A percentile compares a stretch with the other conserved stretches of the same genome.
Conservation (phyloP, 2,888 invertebrate genomes). For the Augiades crinisus region DNA sequence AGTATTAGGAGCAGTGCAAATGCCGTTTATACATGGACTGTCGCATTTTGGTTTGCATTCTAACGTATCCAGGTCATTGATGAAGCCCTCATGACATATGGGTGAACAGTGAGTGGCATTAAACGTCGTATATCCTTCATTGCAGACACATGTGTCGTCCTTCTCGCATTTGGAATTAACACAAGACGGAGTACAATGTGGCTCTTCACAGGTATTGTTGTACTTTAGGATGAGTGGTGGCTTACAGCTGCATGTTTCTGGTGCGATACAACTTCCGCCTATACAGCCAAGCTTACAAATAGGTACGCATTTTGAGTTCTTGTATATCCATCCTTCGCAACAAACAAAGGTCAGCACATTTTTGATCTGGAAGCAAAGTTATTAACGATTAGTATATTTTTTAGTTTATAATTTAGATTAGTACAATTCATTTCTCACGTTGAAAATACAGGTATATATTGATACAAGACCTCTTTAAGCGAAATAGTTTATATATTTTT, state of each 20-base stretch:
- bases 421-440: too few species aligned
- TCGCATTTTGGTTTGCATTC: conserved; percentile 14
- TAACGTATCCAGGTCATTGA: conserved; percentile 33
- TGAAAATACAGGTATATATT: too few species aligned
- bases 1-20: conserved; percentile 38
- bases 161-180: conserved; percentile 45
- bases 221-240: conserved; percentile 37
- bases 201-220: conserved; percentile 36
- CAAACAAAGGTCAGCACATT: too few species aligned
- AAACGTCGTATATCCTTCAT: conserved; percentile 38
- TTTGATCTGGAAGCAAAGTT: too few species aligned
- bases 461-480: too few species aligned
- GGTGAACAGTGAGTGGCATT: conserved; percentile 31
- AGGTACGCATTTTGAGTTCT: too few species aligned
- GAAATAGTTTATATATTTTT: too few species aligned
- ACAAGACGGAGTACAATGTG: conserved; percentile 62
- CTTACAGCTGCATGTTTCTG: conserved; percentile 49
- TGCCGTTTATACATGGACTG: conserved; percentile 35
- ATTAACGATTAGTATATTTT: too few species aligned
- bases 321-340: conserved; percentile 30
- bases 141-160: conserved; percentile 53
- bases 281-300: conserved; percentile 47
- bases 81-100: conserved; percentile 39
- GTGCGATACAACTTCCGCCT: conserved; percentile 47
- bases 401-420: too few species aligned